These are phyloP conservation scores for Dusona sp. DNA, from an alignment of 2,888 invertebrate genomes.

Conservation along the genomic window DNA sequence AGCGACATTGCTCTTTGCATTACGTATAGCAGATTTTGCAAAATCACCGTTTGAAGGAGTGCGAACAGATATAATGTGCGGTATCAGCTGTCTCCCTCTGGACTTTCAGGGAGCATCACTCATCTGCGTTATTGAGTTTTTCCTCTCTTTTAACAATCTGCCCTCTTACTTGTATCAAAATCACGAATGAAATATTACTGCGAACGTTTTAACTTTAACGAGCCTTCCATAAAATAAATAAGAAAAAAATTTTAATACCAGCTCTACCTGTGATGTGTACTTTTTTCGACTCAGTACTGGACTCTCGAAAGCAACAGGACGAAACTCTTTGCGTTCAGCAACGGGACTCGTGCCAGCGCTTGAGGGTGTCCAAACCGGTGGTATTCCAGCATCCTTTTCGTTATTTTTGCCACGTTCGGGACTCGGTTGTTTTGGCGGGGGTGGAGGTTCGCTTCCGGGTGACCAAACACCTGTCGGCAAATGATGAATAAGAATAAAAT, in stretches of 20 bases:
- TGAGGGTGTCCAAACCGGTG: constrained; percentile 92
- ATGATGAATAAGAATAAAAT: constrained; percentile 48
- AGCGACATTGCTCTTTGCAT: no score
- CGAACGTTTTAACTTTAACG: no score
- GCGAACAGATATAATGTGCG: no score
- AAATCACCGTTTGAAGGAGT: no score
- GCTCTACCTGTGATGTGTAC: constrained; percentile 80
- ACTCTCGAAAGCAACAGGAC: constrained; percentile 91
- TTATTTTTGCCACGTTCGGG: constrained; percentile 85
- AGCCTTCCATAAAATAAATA: no score
- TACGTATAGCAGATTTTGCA: no score
- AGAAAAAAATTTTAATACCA: not conserved
- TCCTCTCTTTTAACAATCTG: no score
- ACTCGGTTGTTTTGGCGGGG: constrained; percentile 83
- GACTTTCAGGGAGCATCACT: no score
- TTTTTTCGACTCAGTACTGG: constrained; percentile 87
- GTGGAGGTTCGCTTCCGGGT: constrained; percentile 85
- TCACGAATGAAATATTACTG: no score
- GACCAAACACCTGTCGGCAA: constrained; percentile 87
- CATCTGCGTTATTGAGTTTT: no score
- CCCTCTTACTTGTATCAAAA: no score
- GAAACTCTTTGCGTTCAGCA: constrained; percentile 91
- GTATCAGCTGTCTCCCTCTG: no score
- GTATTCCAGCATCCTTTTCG: constrained; percentile 87
- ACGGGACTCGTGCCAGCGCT: constrained; percentile 90